A percentile compares a stretch with the other conserved stretches of the same genome.
phyloP scores from a whole-genome alignment of 2,888 invertebrate genomes.

The Archips crataeganus region DNA sequence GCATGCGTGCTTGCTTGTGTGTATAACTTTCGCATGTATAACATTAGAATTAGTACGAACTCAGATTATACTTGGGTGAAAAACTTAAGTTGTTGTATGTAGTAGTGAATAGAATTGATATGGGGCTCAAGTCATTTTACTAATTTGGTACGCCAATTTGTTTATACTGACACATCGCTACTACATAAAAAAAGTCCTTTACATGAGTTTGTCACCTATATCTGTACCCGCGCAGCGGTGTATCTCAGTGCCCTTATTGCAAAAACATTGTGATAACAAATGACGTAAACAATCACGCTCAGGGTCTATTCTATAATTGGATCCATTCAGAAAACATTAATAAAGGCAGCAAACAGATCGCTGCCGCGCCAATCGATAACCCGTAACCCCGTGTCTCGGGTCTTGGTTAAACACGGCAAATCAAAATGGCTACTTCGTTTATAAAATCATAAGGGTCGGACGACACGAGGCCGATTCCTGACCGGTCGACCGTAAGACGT shows the following conservation, averaged over 20 bases:
- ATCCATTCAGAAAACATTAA: constrained; percentile 1
- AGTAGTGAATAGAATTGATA: no score
- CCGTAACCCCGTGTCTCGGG: neutral
- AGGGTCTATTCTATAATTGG: neutral
- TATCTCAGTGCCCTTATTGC: neutral
- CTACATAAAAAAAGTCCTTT: no score
- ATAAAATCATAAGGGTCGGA: constrained; percentile 19
- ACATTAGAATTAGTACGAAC: no score
- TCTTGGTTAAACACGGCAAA: neutral
- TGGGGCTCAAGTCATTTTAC: no score
- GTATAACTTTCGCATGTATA: no score
- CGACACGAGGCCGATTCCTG: constrained; percentile 3
- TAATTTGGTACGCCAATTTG: no score
- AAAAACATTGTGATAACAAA: neutral
- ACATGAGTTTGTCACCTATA: no score
- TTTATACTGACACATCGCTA: no score
- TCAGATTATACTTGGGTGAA: no score
- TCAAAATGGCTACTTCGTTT: constrained; percentile 8
- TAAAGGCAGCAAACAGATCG: constrained; percentile 1
- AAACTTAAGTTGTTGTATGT: no score
- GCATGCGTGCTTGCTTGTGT: no score
- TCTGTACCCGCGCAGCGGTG: no score
- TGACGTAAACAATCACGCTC: neutral
- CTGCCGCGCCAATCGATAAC: constrained; percentile 3
- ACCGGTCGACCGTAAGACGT: neutral